Conservation (phyloP, 2,113 vertebrate genomes). For the Etia nguti region DNA sequence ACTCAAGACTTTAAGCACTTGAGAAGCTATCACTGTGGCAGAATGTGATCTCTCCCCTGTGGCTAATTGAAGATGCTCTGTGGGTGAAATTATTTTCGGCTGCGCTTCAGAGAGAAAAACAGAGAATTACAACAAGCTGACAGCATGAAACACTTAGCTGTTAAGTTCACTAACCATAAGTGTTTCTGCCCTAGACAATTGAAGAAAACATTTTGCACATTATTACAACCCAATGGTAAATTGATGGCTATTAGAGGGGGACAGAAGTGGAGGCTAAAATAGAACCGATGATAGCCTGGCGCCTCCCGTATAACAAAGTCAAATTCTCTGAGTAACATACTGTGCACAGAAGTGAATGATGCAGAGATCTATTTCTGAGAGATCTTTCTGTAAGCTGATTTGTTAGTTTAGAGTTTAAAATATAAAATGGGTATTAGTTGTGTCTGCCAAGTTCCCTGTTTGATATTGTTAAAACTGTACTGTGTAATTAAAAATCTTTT, state of each 20-base stretch:
- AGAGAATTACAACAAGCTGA: slow-evolving; percentile 64
- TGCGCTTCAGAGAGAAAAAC: slow-evolving; percentile 59
- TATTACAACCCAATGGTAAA: slow-evolving; percentile 42
- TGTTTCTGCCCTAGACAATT: slow-evolving; percentile 48
- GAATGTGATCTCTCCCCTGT: slow-evolving; percentile 70
- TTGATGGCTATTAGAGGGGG: slow-evolving; percentile 31
- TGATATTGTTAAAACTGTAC: neutral
- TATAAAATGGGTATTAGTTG: neutral
- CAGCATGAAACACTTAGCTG: slow-evolving; percentile 62
- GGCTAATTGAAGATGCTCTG: slow-evolving; percentile 73
- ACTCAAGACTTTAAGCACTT: slow-evolving; percentile 65
- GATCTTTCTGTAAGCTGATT: neutral
- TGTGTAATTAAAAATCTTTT: neutral
- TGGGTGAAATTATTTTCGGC: slow-evolving; percentile 72
- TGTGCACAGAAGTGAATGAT: neutral
- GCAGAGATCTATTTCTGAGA: neutral
- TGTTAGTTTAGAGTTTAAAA: neutral
- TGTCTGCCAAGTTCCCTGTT: neutral
- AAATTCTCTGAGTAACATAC: neutral
- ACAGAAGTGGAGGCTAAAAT: slow-evolving; percentile 18
- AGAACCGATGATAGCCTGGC: neutral
- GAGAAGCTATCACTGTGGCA: slow-evolving; percentile 64
- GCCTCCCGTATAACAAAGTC: neutral
- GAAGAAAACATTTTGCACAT: slow-evolving; percentile 51
- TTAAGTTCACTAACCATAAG: slow-evolving; percentile 60